phyloP scores from a whole-genome alignment of 2,113 vertebrate genomes.

The Ariopsis seemanni region DNA sequence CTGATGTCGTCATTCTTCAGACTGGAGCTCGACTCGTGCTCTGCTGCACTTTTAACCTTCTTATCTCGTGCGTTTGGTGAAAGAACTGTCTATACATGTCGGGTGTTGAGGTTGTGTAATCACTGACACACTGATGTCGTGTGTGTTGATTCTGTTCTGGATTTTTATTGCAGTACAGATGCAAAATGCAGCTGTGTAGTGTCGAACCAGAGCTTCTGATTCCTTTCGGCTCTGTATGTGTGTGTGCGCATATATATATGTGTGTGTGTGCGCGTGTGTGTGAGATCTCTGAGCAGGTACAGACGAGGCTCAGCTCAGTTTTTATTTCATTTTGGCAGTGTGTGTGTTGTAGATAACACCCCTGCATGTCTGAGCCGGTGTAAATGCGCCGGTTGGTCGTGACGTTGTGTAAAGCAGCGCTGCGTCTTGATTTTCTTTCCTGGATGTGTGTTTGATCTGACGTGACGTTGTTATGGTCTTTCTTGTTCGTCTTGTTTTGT shows the following conservation, averaged over 20 bases:
- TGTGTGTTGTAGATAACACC: conserved; percentile 10
- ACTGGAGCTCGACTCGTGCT: background rate
- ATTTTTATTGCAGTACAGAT: background rate
- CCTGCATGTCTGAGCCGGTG: conserved; percentile 3
- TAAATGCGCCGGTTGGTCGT: background rate
- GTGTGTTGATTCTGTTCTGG: background rate
- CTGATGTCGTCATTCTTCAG: background rate
- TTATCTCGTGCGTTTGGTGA: background rate
- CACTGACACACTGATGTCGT: background rate
- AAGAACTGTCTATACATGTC: background rate
- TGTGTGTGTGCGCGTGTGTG: background rate
- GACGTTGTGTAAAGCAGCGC: background rate
- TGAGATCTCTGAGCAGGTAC: conserved; percentile 18
- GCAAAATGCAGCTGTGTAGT: background rate
- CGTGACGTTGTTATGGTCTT: background rate
- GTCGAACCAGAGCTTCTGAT: background rate
- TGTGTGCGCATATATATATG: background rate
- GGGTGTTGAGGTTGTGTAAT: background rate
- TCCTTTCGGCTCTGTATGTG: background rate
- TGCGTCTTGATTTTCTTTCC: background rate
- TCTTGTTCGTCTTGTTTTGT: background rate
- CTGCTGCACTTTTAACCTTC: background rate
- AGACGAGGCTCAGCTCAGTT: background rate
- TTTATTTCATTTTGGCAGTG: background rate
- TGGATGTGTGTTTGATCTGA: background rate